Evolutionary conservation across 2,113 vertebrate species (phyloP).

Genomic region (Cygnus atratus): DNA sequence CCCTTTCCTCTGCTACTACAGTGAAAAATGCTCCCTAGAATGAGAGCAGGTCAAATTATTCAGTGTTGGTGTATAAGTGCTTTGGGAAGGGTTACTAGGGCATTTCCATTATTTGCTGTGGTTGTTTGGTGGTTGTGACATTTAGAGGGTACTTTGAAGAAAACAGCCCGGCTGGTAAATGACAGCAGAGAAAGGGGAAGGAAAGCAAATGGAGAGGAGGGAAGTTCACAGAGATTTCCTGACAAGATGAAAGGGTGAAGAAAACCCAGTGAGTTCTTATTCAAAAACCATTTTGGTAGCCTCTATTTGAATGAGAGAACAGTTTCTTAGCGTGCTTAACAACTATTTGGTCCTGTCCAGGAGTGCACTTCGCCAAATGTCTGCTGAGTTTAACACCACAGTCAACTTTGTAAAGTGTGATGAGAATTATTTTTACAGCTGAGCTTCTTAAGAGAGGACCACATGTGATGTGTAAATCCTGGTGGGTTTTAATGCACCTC

Average conservation of each 20-base stretch:
- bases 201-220: constrained; percentile 56
- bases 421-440: constrained; percentile 64
- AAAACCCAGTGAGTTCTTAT: constrained; percentile 28
- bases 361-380: neutral
- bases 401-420: constrained; percentile 19
- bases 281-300: constrained; percentile 47
- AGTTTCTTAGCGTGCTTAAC: neutral
- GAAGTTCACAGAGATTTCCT: constrained; percentile 54
- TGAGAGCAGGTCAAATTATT: constrained; percentile 36
- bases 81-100: constrained; percentile 43
- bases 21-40: constrained; percentile 27
- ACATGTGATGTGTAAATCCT: neutral
- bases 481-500: neutral
- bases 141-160: constrained; percentile 63
- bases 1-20: neutral
- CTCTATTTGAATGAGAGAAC: neutral
- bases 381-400: constrained; percentile 27
- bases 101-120: constrained; percentile 61
- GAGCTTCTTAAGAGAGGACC: neutral
- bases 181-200: constrained; percentile 54
- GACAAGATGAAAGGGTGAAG: constrained; percentile 52
- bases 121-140: constrained; percentile 48
- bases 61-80: neutral
- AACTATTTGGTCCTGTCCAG: constrained; percentile 7
- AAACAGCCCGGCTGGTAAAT: constrained; percentile 40